Percentiles rank a stretch among this genome's conserved stretches.
phyloP scores from a whole-genome alignment of 2,113 vertebrate species.

The Apteryx owenii region DNA sequence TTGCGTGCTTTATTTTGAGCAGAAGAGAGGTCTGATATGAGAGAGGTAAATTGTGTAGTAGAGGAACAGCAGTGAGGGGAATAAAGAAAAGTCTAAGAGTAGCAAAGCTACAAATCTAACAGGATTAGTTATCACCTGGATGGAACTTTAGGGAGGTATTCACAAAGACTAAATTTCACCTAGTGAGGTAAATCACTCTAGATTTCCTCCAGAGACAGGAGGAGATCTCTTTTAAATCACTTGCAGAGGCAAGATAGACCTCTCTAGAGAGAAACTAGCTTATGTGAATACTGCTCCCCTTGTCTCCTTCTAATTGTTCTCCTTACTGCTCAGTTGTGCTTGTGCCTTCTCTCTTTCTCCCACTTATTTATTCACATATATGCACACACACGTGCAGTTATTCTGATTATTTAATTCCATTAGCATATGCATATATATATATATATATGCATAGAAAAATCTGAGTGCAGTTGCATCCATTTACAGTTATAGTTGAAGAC shows the following conservation, averaged over 20 bases:
- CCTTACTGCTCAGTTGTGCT: not conserved
- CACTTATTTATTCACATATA: not conserved
- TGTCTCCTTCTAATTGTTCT: not conserved
- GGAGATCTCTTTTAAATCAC: constrained; percentile 44
- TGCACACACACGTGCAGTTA: not conserved
- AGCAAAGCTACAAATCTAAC: constrained; percentile 39
- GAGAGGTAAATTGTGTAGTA: not conserved
- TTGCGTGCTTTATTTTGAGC: constrained; percentile 27
- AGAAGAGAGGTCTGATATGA: not conserved
- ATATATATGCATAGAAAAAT: not conserved
- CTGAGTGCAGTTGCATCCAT: not conserved
- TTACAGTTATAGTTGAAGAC: not conserved
- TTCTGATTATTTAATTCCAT: not conserved
- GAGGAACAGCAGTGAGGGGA: not conserved
- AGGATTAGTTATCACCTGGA: not conserved
- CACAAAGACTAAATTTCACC: constrained; percentile 38
- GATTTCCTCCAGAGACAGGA: constrained; percentile 14
- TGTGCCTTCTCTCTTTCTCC: not conserved
- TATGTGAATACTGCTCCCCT: not conserved
- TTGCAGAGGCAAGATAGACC: not conserved
- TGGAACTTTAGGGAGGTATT: constrained; percentile 33
- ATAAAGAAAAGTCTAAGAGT: not conserved
- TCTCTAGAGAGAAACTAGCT: not conserved
- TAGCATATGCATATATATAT: not conserved
- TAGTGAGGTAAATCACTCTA: constrained; percentile 16